A percentile compares a stretch with the other conserved stretches of the same genome.
phyloP scores from a whole-genome alignment of 1,140 invertebrate genomes.

The Ostrea denselamellosa region DNA sequence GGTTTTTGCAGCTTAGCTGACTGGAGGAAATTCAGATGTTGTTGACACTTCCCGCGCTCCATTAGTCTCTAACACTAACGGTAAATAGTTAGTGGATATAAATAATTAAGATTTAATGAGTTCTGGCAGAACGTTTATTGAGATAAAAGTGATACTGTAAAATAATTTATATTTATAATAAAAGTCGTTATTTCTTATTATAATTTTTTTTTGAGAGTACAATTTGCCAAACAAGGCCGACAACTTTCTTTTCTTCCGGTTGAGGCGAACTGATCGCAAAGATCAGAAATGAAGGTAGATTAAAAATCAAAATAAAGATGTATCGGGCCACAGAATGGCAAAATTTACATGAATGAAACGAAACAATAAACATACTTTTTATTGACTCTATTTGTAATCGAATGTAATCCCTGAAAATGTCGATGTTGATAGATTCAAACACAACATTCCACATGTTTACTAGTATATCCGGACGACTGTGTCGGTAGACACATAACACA shows the following conservation, averaged over 20 bases:
- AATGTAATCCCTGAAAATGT: neutral
- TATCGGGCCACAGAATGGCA: neutral
- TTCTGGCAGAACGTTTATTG: no score
- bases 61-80: neutral
- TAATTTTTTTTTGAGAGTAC: neutral
- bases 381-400: no score
- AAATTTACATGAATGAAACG: neutral
- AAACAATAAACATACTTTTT: neutral
- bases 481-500: no score
- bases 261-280: conserved; percentile 57
- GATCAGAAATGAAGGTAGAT: conserved; percentile 65
- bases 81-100: no score
- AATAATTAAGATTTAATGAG: no score
- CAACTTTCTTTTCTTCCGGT: conserved; percentile 61
- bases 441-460: conserved; percentile 8
- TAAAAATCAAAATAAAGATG: conserved; percentile 2
- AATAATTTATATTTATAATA: no score
- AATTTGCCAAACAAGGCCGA: neutral
- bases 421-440: neutral
- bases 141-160: no score
- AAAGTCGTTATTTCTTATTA: neutral
- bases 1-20: neutral
- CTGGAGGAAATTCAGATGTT: neutral
- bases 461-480: neutral
- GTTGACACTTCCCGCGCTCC: conserved; percentile 22